These are phyloP conservation scores for Megalops atlanticus DNA, from an alignment of 2,113 vertebrate genomes.

Conservation along the genomic window DNA sequence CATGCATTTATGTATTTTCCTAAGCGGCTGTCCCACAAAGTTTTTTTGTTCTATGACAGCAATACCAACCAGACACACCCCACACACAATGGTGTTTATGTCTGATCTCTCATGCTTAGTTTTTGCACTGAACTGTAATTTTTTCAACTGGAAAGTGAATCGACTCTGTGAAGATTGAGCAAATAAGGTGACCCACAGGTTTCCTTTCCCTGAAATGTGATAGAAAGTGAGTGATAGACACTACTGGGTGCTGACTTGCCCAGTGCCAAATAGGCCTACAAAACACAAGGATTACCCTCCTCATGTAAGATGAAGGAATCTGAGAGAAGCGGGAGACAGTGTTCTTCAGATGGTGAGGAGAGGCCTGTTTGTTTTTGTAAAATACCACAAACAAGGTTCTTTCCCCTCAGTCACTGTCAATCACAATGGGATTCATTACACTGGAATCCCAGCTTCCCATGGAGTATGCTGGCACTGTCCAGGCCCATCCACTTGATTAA, in stretches of 20 bases:
- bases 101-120: background rate
- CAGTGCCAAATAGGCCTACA: no score
- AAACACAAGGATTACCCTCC: conserved; percentile 1
- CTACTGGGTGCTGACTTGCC: no score
- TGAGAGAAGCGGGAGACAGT: background rate
- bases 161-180: no score
- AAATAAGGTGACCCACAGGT: no score
- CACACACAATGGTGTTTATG: background rate
- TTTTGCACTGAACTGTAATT: no score
- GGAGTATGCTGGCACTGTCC: background rate
- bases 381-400: conserved; percentile 3
- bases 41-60: background rate
- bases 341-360: background rate
- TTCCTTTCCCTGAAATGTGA: no score
- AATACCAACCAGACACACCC: background rate
- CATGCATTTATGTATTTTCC: conserved; percentile 7
- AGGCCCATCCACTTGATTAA: background rate
- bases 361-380: conserved; percentile 3
- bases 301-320: background rate
- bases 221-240: no score
- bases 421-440: conserved; percentile 25
- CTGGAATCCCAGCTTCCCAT: background rate
- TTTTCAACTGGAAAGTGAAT: no score
- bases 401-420: background rate
- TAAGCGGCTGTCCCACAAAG: background rate